Evolutionary conservation across 2,113 vertebrate genomes (phyloP), one percentile per base, ranked within the genome.

Genomic region (Saimiri boliviensis): DNA sequence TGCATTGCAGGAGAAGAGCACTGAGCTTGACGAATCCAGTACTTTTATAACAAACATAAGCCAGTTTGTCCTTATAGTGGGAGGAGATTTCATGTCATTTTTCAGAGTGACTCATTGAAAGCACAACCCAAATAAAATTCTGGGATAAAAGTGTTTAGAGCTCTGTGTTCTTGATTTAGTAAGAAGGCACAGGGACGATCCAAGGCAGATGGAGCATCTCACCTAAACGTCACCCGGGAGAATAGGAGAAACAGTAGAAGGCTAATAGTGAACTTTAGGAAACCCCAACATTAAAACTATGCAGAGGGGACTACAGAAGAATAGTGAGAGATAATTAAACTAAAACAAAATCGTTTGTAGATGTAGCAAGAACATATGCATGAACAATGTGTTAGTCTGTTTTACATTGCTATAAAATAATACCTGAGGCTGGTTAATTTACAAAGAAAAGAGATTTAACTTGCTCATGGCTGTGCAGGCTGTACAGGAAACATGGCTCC

Each of bases 51-150:
- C 8, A 13, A 10, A 1, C 4, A 52, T 7, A 94, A 68, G 6
- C 6, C 40, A 37, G n/a, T 63, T 66, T 77, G 3, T 35, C 0
- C 13, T 68, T 30, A 23, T 0, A 5, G 3, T 56, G 2, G 8
- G 17, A 8, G 3, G 16, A 52, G 10, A 37, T 49, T 76, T 93
- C 37, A 19, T 2, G 0, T 25, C 66, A 27, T 37, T 23, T 37
- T 30, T 82, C 1, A 47, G 21, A n/a, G 21, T 27, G 40, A 30
- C 16, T 40, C 19, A 20, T 0, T 49, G 42, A 37, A 94, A 90
- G 4, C 7, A 80, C 13, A 35, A 66, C 23, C 8, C 27, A 12
- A 35, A 63, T 17, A 88, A 93, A 56, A 4, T 32, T 20, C 54
- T 19, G 35, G 25, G 73, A 47, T 60, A 66, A 52, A 32, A 82